Evolutionary conservation across 2,797 vertebrate genomes (phyloP), one percentile per base, ranked within the genome.

Genomic region (Rhabdophis nuchalis): DNA sequence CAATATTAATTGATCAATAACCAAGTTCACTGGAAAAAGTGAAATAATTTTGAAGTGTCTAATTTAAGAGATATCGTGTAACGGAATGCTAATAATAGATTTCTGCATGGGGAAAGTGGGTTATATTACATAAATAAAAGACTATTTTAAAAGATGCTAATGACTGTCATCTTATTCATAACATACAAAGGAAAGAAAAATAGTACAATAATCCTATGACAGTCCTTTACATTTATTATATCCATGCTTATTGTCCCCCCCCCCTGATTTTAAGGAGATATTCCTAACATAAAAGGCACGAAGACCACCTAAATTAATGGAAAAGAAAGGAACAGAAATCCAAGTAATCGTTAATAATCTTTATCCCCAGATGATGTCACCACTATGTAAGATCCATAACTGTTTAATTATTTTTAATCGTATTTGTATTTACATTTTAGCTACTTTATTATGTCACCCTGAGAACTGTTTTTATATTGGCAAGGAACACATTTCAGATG

Each of bases 301-400:
- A 23, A 10, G 32, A 41, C 29, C 53, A 18, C 3, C 57, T 92
- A 89, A 85, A 29, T 89, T 56, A 46, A 32, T 10, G 36, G 25
- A 25, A 86, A 89, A 56, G 29, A 64, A 54, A 29, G 52, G 50
- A 52, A 5, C 27, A 56, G 85, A 86, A 86, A 86, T 10, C 11
- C 57, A 32, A 12, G n/a, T 32, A 12, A 54, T 90, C 86, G 29
- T 86, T 50, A 20, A 36, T n/a, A 72, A 46, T n/a, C 86, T 52
- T 50, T 94, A 95, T 95, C 91, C 95, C 93, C 92, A 94, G 94
- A 88, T 92, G 95, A 94, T 82, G 87, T 92, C 93, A 93, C 92
- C 95, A 90, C 91, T 92, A 94, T 92, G 93, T 93, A 95, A 93
- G 92, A 93, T 54, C 85, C 50, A 64, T 91, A 95, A 86, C 36